phyloP scores from a whole-genome alignment of 2,888 invertebrate genomes.

The Sinohyriopsis cumingii region DNA sequence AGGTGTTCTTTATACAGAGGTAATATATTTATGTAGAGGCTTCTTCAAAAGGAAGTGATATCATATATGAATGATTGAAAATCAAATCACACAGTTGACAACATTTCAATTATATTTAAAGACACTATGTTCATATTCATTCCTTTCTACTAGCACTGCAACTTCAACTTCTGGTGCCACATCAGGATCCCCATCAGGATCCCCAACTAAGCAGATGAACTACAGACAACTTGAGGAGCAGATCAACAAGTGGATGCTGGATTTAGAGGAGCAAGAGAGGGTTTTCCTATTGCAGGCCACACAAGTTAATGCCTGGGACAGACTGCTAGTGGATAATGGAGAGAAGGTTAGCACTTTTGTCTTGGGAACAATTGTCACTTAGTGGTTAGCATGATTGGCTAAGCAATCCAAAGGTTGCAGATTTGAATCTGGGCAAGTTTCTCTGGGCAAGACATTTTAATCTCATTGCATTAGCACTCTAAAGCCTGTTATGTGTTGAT shows the following conservation, averaged over 20 bases:
- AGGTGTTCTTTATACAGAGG: too few relatives aligned
- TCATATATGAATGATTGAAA: too few relatives aligned
- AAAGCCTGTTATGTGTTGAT: too few relatives aligned
- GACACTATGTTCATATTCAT: too few relatives aligned
- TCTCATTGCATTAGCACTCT: too few relatives aligned
- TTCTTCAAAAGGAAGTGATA: too few relatives aligned
- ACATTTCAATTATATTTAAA: too few relatives aligned
- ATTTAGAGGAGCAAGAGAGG: constrained; percentile 93
- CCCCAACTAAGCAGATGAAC: constrained; percentile 74
- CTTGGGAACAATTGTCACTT: neutral
- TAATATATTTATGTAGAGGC: too few relatives aligned
- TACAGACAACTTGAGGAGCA: constrained; percentile 91
- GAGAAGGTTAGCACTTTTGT: constrained; percentile 80
- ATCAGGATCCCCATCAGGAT: constrained; percentile 13
- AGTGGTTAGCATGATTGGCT: too few relatives aligned
- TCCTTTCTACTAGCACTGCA: constrained; percentile 8
- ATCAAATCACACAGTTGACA: too few relatives aligned
- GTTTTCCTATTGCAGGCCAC: constrained; percentile 94
- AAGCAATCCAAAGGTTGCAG: too few relatives aligned
- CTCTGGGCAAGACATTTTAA: too few relatives aligned
- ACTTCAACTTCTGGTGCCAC: constrained; percentile 23
- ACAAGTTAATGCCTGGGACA: constrained; percentile 96
- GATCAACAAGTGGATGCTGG: constrained; percentile 94
- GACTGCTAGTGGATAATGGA: constrained; percentile 89
- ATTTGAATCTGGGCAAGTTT: neutral